Conservation (phyloP, 2,113 vertebrate species). For the Accipiter cooperii region DNA sequence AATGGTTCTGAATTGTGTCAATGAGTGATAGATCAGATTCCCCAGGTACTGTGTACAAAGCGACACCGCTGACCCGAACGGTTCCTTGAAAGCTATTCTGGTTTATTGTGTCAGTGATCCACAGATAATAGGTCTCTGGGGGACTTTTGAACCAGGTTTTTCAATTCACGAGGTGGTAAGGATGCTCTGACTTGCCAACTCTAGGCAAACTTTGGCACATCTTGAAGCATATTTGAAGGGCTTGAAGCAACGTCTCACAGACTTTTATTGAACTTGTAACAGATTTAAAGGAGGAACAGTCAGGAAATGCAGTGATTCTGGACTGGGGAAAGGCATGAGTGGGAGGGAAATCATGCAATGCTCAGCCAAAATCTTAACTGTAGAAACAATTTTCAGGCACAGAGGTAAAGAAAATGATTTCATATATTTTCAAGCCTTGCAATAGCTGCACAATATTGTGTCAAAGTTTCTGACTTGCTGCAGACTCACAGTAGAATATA, state of each 20-base stretch:
- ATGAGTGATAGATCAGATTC: background rate
- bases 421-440: background rate
- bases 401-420: background rate
- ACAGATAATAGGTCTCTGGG: constrained; percentile 7
- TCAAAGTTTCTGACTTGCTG: background rate
- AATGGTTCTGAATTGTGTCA: background rate
- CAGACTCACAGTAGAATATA: background rate
- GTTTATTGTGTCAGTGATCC: constrained; percentile 32
- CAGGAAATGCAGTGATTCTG: background rate
- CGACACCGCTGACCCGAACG: background rate
- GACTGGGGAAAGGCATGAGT: background rate
- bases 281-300: constrained; percentile 28
- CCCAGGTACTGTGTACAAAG: background rate
- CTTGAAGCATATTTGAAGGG: background rate
- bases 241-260: constrained; percentile 1
- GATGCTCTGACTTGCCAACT: constrained; percentile 8
- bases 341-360: background rate
- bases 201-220: background rate
- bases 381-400: background rate
- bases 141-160: constrained; percentile 4
- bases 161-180: background rate
- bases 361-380: background rate
- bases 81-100: constrained; percentile 37
- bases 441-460: background rate
- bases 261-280: constrained; percentile 6